Conservation (phyloP, 2,888 invertebrate genomes). For the Rotaria socialis region DNA sequence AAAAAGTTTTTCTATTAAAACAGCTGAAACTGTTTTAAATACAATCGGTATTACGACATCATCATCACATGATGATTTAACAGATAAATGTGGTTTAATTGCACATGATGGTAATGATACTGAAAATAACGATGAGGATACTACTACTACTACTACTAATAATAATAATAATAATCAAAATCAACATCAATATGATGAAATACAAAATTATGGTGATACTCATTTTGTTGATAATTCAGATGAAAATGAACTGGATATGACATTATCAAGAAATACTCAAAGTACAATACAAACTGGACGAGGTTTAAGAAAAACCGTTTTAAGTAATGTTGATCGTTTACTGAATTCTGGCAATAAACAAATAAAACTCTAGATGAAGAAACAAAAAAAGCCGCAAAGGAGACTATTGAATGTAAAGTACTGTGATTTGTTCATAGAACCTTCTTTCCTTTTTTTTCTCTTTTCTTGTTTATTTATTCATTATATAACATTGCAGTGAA, state of each 20-base stretch:
- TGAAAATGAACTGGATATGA: conserved; percentile 28
- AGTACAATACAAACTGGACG: neutral
- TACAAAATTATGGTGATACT: neutral
- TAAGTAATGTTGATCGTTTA: neutral
- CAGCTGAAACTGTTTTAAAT: conserved; percentile 35
- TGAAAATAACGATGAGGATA: neutral
- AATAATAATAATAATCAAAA: neutral
- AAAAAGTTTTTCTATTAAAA: conserved; percentile 25
- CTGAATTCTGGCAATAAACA: conserved; percentile 12
- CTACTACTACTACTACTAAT: neutral
- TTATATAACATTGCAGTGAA: neutral
- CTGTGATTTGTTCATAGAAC: conserved; percentile 18
- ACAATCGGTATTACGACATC: conserved; percentile 22
- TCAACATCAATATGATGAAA: neutral
- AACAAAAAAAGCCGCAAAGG: neutral
- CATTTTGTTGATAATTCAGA: conserved; percentile 33
- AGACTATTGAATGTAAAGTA: neutral
- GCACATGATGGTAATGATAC: conserved; percentile 7
- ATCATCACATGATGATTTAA: neutral
- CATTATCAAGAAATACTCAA: neutral
- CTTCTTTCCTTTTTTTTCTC: neutral
- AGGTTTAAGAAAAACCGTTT: conserved; percentile 10
- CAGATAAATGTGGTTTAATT: conserved; percentile 32
- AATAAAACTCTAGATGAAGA: neutral
- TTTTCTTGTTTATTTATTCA: neutral